A percentile compares a stretch with the other conserved stretches of the same genome.
phyloP scores from a whole-genome alignment of 2,113 vertebrate species.

The Phyllostomus hastatus region DNA sequence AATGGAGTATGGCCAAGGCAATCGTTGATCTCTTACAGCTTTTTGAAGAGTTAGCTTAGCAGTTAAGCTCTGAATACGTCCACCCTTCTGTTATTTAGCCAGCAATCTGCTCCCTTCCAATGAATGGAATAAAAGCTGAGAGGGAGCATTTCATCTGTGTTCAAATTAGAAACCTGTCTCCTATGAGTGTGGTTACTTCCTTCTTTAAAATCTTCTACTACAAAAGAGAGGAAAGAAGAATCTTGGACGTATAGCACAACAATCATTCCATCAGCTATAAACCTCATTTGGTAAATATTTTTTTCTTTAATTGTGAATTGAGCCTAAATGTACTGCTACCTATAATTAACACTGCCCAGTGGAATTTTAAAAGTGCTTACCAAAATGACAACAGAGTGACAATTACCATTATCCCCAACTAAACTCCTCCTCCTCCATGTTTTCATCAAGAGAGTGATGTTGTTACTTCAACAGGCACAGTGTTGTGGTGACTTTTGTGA shows the following conservation, averaged over 20 bases:
- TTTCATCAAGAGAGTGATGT: slow-evolving; percentile 63
- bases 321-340: slow-evolving; percentile 27
- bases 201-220: slow-evolving; percentile 25
- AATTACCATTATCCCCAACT: slow-evolving; percentile 58
- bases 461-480: slow-evolving; percentile 61
- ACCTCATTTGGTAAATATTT: neutral
- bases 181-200: slow-evolving; percentile 4
- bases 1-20: slow-evolving; percentile 68
- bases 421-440: slow-evolving; percentile 65
- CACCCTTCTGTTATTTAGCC: slow-evolving; percentile 72
- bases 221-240: neutral
- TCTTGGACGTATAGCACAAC: neutral
- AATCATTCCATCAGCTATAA: neutral
- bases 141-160: slow-evolving; percentile 62
- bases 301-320: neutral
- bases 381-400: slow-evolving; percentile 59
- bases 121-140: slow-evolving; percentile 62
- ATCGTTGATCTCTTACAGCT: slow-evolving; percentile 71
- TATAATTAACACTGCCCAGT: slow-evolving; percentile 52
- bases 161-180: slow-evolving; percentile 66
- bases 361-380: slow-evolving; percentile 52
- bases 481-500: slow-evolving; percentile 71
- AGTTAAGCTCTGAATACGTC: slow-evolving; percentile 67
- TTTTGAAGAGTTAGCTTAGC: slow-evolving; percentile 68
- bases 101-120: slow-evolving; percentile 71